Evolutionary conservation across 2,797 vertebrate genomes (phyloP).

Genomic region (Florisuga fusca): DNA sequence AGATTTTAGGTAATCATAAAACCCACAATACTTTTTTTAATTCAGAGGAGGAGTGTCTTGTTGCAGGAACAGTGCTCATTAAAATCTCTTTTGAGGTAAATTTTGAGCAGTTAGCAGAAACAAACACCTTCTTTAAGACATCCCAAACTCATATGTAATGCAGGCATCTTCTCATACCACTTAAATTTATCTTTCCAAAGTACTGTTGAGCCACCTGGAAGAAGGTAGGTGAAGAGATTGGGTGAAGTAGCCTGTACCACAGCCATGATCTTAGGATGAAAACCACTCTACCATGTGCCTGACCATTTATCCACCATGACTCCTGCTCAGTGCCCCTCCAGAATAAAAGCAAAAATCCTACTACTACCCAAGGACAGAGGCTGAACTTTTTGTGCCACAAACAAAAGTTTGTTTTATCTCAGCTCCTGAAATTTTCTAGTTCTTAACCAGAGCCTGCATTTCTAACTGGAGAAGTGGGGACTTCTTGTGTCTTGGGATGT

Average conservation of each 20-base stretch:
- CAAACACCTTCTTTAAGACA: background rate
- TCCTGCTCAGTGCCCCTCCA: background rate
- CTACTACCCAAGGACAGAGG: background rate
- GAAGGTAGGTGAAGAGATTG: background rate
- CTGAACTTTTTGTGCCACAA: background rate
- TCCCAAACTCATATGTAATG: background rate
- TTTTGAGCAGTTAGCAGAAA: background rate
- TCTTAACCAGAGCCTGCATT: background rate
- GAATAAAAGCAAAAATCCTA: background rate
- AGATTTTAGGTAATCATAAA: background rate
- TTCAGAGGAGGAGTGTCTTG: background rate
- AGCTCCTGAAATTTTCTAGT: background rate
- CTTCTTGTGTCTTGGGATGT: too few relatives aligned
- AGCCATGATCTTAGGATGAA: background rate
- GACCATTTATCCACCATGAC: background rate
- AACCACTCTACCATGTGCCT: fast-evolving
- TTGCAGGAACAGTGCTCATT: background rate
- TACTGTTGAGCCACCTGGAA: background rate
- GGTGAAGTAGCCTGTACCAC: background rate
- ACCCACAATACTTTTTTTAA: background rate
- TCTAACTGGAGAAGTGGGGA: background rate
- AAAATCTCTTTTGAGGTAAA: background rate
- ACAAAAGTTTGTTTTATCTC: background rate
- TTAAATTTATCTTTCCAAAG: background rate
- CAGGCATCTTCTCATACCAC: background rate